phyloP scores from a whole-genome alignment of 2,888 invertebrate species.

The Alloscopus bannaensis region DNA sequence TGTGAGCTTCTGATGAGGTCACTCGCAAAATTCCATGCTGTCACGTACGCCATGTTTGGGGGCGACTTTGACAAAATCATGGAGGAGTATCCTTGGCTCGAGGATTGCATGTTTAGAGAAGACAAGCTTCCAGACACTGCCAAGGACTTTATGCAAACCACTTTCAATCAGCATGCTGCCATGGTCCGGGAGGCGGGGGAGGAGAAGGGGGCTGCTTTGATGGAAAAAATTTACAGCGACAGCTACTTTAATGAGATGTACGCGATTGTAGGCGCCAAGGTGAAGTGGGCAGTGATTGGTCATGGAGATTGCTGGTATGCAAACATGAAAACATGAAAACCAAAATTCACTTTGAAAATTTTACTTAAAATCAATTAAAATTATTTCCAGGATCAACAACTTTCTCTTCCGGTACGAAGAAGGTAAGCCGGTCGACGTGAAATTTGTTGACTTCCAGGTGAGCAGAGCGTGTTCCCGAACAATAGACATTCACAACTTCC shows the following conservation, averaged over 20 bases:
- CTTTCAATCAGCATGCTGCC: slow-evolving; percentile 38
- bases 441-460: slow-evolving; percentile 72
- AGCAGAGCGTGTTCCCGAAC: slow-evolving; percentile 59
- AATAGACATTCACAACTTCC: slow-evolving; percentile 71
- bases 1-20: slow-evolving; percentile 42
- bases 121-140: slow-evolving; percentile 48
- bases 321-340: too few relatives aligned
- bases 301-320: slow-evolving; percentile 70
- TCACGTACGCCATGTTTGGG: slow-evolving; percentile 68
- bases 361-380: not conserved
- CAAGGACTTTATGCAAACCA: slow-evolving; percentile 27
- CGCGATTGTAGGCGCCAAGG: slow-evolving; percentile 30
- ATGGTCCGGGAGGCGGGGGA: slow-evolving; percentile 32
- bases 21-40: slow-evolving; percentile 68
- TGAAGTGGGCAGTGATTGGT: slow-evolving; percentile 45
- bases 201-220: slow-evolving; percentile 20
- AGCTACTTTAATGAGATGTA: slow-evolving; percentile 19
- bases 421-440: slow-evolving; percentile 60
- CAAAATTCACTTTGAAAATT: slow-evolving; percentile 65
- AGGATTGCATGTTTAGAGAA: slow-evolving; percentile 62
- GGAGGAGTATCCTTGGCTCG: slow-evolving; percentile 65
- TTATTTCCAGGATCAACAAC: slow-evolving; percentile 70
- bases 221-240: slow-evolving; percentile 34
- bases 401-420: slow-evolving; percentile 65
- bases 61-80: slow-evolving; percentile 67